phyloP scores from a whole-genome alignment of 2,113 vertebrate genomes.

The Platycercus adscitus region DNA sequence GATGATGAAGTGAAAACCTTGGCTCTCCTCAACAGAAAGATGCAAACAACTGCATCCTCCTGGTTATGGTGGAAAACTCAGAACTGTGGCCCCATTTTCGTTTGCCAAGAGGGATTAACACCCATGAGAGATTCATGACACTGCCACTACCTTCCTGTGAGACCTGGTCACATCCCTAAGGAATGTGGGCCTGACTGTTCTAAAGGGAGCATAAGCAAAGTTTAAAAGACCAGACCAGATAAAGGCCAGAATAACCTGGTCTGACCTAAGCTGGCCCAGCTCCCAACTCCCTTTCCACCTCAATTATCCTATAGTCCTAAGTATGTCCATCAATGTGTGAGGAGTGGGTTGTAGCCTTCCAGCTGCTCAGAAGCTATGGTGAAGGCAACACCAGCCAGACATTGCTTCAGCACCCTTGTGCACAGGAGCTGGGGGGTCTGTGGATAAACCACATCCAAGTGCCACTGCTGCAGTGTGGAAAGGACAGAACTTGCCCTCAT shows the following conservation, averaged over 20 bases:
- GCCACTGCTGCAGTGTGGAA: background rate
- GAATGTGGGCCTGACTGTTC: background rate
- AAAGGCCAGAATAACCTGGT: background rate
- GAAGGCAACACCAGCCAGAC: background rate
- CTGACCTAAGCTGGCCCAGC: background rate
- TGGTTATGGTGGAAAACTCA: background rate
- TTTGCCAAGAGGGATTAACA: background rate
- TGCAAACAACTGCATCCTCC: background rate
- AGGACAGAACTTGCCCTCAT: background rate
- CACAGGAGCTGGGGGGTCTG: background rate
- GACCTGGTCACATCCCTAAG: background rate
- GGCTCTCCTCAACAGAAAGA: background rate
- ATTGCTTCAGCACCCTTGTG: background rate
- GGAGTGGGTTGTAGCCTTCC: background rate
- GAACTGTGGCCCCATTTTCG: background rate
- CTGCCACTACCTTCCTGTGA: background rate
- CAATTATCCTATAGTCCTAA: background rate
- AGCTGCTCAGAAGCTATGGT: background rate
- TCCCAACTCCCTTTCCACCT: background rate
- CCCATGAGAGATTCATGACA: rapidly evolving
- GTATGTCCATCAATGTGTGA: background rate
- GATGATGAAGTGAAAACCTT: background rate
- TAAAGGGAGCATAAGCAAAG: background rate
- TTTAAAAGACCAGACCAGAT: background rate
- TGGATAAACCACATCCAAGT: background rate